Base-by-base conservation (phyloP, 2,113 vertebrate genomes). In the Leptosomus discolor region DNA sequence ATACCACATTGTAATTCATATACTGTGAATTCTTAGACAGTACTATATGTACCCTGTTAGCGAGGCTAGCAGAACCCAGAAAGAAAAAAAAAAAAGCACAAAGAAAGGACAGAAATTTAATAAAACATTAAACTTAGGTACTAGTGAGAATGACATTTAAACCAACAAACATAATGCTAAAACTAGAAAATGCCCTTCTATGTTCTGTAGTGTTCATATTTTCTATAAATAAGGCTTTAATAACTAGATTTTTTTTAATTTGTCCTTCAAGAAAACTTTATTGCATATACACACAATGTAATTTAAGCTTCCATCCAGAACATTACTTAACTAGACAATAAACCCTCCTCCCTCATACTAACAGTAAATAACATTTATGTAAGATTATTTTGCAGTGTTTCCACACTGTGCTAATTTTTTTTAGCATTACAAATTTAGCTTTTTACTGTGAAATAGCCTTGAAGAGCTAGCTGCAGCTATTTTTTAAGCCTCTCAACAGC, bases 391-490 rank as follows among this genome's bases (percentile, higher is more conserved):
- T 92, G 68, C 81, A 73, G 36, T 34, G 48, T 85, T 90, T 96
- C 77, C 64, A 77, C 50, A 90, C 73, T 3, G 0, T 50, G 51
- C 48, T 90, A 86, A 57, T 68, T 71, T 88, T 96, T 80, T 92
- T 69, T 43, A 94, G 63, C 64, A 94, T 94, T 92, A 81, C 85
- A 87, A 77, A 93, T 93, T 84, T 64, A 90, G 76, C 63, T 80
- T 83, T 95, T 94, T 64, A 69, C 68, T 81, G 58, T 90, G 68
- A 94, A 96, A 90, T 84, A 94, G 56, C 68, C 73, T 87, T 87
- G 54, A 87, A 92, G 27, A 73, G 54, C 48, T 73, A 48, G 64
- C 21, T 58, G 45, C 22, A 89, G 76, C 21, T 54, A 53, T 36
- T 76, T 78, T 94, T 70, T 53, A 70, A 75, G 29, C 61, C 71